Percentiles rank a stretch among this genome's conserved stretches.
phyloP scores from a whole-genome alignment of 2,797 vertebrate species.

The Hippocampus kuda region DNA sequence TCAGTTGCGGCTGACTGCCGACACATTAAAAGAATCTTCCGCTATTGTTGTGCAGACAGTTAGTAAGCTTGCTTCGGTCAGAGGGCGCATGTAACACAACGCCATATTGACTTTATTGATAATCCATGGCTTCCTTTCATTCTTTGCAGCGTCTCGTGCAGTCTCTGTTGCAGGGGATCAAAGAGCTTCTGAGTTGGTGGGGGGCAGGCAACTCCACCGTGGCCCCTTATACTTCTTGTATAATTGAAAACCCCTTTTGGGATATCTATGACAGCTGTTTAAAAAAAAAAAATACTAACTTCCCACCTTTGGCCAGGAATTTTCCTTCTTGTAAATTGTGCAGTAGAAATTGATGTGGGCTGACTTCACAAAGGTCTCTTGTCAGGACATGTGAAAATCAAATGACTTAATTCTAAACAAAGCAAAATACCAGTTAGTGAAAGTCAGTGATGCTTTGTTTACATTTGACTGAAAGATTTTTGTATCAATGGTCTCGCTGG shows the following conservation, averaged over 20 bases:
- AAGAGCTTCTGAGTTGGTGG: slow-evolving; percentile 34
- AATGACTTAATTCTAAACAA: too few species aligned
- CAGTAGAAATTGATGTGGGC: background rate
- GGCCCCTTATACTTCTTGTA: slow-evolving; percentile 56
- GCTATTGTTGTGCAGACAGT: slow-evolving; percentile 19
- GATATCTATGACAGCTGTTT: background rate
- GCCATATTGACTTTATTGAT: slow-evolving; percentile 57
- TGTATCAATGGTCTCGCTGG: too few species aligned
- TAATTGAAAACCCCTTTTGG: slow-evolving; percentile 50
- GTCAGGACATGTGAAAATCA: too few species aligned
- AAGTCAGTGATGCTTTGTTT: too few species aligned
- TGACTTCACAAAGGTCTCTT: background rate
- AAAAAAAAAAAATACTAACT: background rate
- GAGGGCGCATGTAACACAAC: slow-evolving; percentile 58
- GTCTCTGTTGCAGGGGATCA: slow-evolving; percentile 53
- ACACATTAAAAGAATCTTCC: slow-evolving; percentile 12
- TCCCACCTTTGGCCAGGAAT: background rate
- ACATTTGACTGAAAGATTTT: too few species aligned
- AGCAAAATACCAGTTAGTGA: too few species aligned
- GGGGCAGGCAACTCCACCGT: slow-evolving; percentile 37
- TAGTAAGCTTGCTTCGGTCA: slow-evolving; percentile 56
- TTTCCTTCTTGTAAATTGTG: background rate
- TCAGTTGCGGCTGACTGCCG: background rate
- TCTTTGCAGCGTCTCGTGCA: slow-evolving; percentile 36
- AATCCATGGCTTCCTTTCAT: slow-evolving; percentile 58